These are phyloP conservation scores for Ecliptopera silaceata DNA, from an alignment of 2,888 invertebrate species.

Conservation along the genomic window DNA sequence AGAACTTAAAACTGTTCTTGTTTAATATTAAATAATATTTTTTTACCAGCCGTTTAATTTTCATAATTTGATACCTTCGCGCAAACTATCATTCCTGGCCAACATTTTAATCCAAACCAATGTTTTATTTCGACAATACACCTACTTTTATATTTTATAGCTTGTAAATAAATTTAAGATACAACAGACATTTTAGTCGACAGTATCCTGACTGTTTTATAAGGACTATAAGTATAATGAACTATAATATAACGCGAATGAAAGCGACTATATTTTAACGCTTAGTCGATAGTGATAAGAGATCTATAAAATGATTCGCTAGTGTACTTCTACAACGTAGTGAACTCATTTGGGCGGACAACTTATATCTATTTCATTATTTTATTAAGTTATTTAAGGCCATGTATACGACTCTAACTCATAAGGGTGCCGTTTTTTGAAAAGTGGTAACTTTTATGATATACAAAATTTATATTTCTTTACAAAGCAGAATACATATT, in stretches of 20 bases:
- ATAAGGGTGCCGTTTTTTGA: slow-evolving; percentile 7
- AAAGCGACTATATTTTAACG: slow-evolving; percentile 53
- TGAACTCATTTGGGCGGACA: slow-evolving; percentile 47
- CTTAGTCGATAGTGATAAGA: slow-evolving; percentile 47
- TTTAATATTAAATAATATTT: not conserved
- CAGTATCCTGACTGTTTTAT: slow-evolving; percentile 28
- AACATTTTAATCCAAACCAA: slow-evolving; percentile 24
- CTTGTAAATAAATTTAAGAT: slow-evolving; percentile 32
- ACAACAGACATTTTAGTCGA: slow-evolving; percentile 34
- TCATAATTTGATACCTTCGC: slow-evolving; percentile 14
- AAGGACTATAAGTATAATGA: slow-evolving; percentile 42
- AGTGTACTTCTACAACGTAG: slow-evolving; percentile 45
- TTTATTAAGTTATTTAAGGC: slow-evolving; percentile 33
- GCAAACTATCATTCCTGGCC: slow-evolving; percentile 26
- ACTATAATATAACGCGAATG: slow-evolving; percentile 48
- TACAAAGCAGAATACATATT: not conserved
- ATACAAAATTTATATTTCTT: not conserved
- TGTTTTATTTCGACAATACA: slow-evolving; percentile 26
- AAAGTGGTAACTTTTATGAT: not conserved
- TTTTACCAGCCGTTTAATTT: slow-evolving; percentile 21
- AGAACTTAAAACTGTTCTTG: not conserved
- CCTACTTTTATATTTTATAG: slow-evolving; percentile 20
- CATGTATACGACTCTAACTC: slow-evolving; percentile 28
- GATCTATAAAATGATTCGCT: slow-evolving; percentile 70
- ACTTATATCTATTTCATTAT: slow-evolving; percentile 31